These are phyloP conservation scores for Sesamia nonagrioides DNA, from an alignment of 1,140 invertebrate species.

Conservation along the genomic window DNA sequence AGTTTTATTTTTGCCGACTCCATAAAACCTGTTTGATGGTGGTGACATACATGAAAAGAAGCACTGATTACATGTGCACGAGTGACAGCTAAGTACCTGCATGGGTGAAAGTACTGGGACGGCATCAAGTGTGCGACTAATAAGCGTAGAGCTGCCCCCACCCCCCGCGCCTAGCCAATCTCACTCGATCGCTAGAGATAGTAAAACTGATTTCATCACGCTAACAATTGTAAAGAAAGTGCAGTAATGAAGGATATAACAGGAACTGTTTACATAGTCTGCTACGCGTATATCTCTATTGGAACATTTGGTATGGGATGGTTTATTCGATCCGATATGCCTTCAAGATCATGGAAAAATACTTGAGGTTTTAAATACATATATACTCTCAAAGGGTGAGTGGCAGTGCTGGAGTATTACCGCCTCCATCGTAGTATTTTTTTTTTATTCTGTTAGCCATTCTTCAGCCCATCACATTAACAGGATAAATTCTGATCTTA, in stretches of 20 bases:
- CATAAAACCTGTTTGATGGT: slow-evolving; percentile 26
- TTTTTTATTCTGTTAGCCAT: not conserved
- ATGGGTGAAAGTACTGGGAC: slow-evolving; percentile 75
- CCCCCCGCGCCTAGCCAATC: slow-evolving; percentile 63
- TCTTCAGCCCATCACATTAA: not conserved
- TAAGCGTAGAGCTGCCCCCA: slow-evolving; percentile 44
- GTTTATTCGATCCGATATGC: not conserved
- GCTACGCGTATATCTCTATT: not conserved
- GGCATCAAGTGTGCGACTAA: slow-evolving; percentile 63
- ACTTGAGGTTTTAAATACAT: too few relatives aligned
- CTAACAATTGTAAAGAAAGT: slow-evolving; percentile 84
- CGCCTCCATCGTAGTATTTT: too few relatives aligned
- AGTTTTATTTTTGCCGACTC: slow-evolving; percentile 41
- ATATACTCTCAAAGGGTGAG: too few relatives aligned
- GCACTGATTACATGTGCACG: slow-evolving; percentile 61
- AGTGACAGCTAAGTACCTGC: slow-evolving; percentile 62
- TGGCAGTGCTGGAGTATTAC: too few relatives aligned
- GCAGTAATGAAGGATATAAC: slow-evolving; percentile 75
- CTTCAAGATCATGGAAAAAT: not conserved
- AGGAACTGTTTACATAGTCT: slow-evolving; percentile 62
- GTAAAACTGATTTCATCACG: slow-evolving; percentile 82
- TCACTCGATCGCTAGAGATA: slow-evolving; percentile 75
- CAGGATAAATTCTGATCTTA: not conserved
- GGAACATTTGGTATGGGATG: not conserved
- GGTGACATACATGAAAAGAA: slow-evolving; percentile 39